Evolutionary conservation across 2,113 vertebrate species (phyloP).

Genomic region (Candoia aspera): DNA sequence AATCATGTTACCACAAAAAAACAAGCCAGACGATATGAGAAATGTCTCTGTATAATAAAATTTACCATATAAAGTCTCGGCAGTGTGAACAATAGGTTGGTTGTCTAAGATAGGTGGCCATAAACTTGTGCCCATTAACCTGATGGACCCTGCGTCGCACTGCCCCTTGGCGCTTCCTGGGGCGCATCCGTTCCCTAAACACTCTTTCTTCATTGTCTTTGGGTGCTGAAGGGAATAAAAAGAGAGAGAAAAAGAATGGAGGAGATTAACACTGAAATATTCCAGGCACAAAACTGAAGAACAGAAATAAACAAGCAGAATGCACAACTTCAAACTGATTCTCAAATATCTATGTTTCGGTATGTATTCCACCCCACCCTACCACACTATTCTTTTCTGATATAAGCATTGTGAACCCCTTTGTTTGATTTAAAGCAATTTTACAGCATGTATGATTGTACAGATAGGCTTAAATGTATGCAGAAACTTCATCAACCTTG

Average conservation of each 20-base stretch:
- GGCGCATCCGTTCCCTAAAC: conserved; percentile 93
- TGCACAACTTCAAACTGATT: not conserved
- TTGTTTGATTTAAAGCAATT: not conserved
- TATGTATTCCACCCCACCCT: not conserved
- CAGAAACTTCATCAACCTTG: not conserved
- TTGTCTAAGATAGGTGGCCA: conserved; percentile 98
- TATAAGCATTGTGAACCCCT: not conserved
- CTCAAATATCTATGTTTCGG: not conserved
- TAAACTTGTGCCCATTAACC: conserved; percentile 99
- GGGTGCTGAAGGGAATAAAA: conserved; percentile 72
- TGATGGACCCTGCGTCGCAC: conserved; percentile 96
- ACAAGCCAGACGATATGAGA: not conserved
- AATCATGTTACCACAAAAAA: not conserved
- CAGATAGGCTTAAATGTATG: not conserved
- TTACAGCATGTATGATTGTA: not conserved
- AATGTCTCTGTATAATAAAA: not conserved
- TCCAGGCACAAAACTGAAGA: not conserved
- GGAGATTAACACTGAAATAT: not conserved
- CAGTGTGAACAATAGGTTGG: conserved; percentile 98
- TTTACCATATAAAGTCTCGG: conserved; percentile 98
- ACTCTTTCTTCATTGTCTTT: conserved; percentile 97
- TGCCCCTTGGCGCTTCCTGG: conserved; percentile 93
- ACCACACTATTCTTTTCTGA: not conserved
- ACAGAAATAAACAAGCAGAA: rapidly evolving
- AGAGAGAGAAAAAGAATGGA: conserved; percentile 16